Evolutionary conservation across 2,797 vertebrate genomes (phyloP).

Genomic region (Enteromius treurensis): DNA sequence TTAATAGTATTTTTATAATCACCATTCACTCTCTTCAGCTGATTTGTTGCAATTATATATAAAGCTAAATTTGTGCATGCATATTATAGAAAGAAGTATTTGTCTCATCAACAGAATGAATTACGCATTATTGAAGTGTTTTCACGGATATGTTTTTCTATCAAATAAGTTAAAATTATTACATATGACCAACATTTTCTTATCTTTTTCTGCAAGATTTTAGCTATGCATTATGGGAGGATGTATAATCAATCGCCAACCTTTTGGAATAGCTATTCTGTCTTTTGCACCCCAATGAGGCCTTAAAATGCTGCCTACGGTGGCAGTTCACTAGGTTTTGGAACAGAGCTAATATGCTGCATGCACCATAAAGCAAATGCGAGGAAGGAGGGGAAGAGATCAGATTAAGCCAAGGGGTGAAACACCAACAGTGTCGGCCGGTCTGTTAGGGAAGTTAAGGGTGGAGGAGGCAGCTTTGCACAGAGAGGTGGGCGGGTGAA

Average conservation of each 20-base stretch:
- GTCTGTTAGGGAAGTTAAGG: slow-evolving; percentile 34
- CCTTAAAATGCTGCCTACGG: not conserved
- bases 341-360: slow-evolving; percentile 31
- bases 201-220: not conserved
- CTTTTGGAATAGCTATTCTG: not conserved
- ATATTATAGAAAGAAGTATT: not conserved
- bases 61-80: too few species aligned
- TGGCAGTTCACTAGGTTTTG: slow-evolving; percentile 12
- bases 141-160: not conserved
- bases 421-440: slow-evolving; percentile 28
- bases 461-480: slow-evolving; percentile 34
- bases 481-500: slow-evolving; percentile 64
- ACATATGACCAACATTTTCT: not conserved
- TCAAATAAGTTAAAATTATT: not conserved
- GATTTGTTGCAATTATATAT: not conserved
- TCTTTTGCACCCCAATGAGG: not conserved
- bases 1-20: not conserved
- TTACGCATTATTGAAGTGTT: not conserved
- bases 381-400: slow-evolving; percentile 35
- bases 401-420: slow-evolving; percentile 35
- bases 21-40: not conserved
- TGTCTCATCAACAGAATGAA: not conserved
- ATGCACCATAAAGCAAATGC: slow-evolving; percentile 29
- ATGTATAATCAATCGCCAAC: not conserved
- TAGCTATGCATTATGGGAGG: slow-evolving; percentile 1